Conservation (phyloP, 2,113 vertebrate genomes). For the Triplophysa dalaica region DNA sequence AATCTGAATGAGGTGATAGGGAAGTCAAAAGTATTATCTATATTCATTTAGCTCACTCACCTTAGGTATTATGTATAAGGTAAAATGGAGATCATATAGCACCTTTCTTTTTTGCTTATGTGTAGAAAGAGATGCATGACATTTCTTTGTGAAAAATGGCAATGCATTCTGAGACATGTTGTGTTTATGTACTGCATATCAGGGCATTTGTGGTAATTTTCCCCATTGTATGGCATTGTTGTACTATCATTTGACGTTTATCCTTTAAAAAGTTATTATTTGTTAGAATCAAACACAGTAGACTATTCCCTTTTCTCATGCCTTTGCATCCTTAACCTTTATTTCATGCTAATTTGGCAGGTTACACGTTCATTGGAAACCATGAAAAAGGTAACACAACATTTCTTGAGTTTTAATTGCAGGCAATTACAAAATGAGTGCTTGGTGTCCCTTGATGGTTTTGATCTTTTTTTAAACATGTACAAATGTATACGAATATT, state of each 20-base stretch:
- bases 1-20: no score
- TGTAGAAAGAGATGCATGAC: neutral
- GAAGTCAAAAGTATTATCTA: no score
- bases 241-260: slow-evolving; percentile 54
- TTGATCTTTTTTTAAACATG: neutral
- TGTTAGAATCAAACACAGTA: slow-evolving; percentile 49
- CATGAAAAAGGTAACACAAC: slow-evolving; percentile 31
- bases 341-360: slow-evolving; percentile 35
- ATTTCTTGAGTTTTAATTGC: slow-evolving; percentile 26
- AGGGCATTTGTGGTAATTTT: slow-evolving; percentile 57
- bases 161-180: slow-evolving; percentile 4
- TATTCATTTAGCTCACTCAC: no score
- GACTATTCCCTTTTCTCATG: slow-evolving; percentile 34
- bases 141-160: slow-evolving; percentile 12
- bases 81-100: neutral
- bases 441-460: slow-evolving; percentile 27
- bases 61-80: no score
- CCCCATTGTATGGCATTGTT: slow-evolving; percentile 42
- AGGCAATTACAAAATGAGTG: slow-evolving; percentile 21
- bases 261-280: slow-evolving; percentile 40
- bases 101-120: no score
- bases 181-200: slow-evolving; percentile 32
- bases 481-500: no score
- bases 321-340: slow-evolving; percentile 33
- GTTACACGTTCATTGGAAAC: slow-evolving; percentile 51